These are phyloP conservation scores for Myopa tessellatipennis DNA, from an alignment of 2,888 invertebrate genomes.

Conservation along the genomic window DNA sequence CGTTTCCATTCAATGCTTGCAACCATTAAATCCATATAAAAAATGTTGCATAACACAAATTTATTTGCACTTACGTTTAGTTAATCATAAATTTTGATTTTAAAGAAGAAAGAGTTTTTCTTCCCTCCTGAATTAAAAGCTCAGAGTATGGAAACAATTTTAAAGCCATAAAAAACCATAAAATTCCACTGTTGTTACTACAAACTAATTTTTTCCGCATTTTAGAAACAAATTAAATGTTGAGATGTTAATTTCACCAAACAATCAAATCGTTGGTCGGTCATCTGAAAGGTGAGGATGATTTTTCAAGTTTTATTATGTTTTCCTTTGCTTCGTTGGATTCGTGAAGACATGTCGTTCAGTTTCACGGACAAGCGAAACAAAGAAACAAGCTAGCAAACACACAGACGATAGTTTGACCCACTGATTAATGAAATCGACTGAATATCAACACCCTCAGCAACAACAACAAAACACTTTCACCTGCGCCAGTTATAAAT, in stretches of 20 bases:
- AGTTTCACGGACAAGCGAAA: not conserved
- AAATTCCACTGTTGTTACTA: not conserved
- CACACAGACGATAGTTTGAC: not conserved
- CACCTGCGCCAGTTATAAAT: conserved; percentile 10
- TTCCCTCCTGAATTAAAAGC: too few species aligned
- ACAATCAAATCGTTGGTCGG: not conserved
- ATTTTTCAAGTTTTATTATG: too few species aligned
- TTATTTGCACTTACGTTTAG: too few species aligned
- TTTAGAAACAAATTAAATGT: not conserved
- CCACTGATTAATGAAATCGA: conserved; percentile 3
- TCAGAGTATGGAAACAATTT: not conserved
- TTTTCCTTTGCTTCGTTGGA: too few species aligned
- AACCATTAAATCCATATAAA: too few species aligned
- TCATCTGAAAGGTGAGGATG: too few species aligned
- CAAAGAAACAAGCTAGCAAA: conserved; percentile 1
- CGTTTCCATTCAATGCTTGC: too few species aligned
- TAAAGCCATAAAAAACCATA: not conserved
- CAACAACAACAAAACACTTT: conserved; percentile 16
- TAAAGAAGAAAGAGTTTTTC: too few species aligned
- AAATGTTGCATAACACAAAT: too few species aligned
- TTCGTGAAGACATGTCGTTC: too few species aligned
- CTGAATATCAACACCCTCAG: not conserved
- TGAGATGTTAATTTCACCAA: not conserved
- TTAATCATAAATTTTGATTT: not conserved
- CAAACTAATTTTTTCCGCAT: not conserved